These are phyloP conservation scores for Poeciliopsis presidionis DNA, from an alignment of 2,797 vertebrate species.

Conservation along the genomic window DNA sequence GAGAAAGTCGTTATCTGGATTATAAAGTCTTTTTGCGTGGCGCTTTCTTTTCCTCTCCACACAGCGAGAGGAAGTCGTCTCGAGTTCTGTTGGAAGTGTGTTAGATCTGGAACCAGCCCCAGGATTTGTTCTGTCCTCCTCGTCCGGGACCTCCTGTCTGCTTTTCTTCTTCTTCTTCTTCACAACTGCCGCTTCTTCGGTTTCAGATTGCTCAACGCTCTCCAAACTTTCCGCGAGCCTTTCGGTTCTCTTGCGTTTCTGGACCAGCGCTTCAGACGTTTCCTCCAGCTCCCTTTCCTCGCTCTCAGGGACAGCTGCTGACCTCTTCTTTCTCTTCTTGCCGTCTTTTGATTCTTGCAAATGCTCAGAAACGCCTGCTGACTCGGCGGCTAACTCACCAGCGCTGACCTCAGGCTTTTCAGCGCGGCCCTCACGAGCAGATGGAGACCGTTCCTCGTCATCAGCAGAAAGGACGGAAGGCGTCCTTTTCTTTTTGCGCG, in stretches of 20 bases:
- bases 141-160: neutral
- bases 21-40: constrained; percentile 26
- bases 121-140: constrained; percentile 10
- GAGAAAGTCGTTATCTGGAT: constrained; percentile 17
- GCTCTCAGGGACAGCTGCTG: neutral
- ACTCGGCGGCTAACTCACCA: neutral
- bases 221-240: neutral
- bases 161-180: constrained; percentile 19
- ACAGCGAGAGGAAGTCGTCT: neutral
- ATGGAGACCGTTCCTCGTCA: constrained; percentile 12
- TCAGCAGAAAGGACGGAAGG: constrained; percentile 64
- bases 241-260: constrained; percentile 1
- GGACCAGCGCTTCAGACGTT: neutral
- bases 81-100: neutral
- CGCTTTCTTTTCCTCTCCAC: neutral
- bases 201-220: neutral
- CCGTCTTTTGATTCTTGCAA: neutral
- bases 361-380: constrained; percentile 22
- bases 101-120: neutral
- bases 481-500: constrained; percentile 22
- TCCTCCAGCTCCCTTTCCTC: neutral
- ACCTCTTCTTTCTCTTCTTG: constrained; percentile 48
- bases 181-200: neutral
- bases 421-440: neutral
- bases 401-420: constrained; percentile 6